Base-by-base conservation (phyloP, 2,113 vertebrate genomes). In the Lasiurus cinereus region DNA sequence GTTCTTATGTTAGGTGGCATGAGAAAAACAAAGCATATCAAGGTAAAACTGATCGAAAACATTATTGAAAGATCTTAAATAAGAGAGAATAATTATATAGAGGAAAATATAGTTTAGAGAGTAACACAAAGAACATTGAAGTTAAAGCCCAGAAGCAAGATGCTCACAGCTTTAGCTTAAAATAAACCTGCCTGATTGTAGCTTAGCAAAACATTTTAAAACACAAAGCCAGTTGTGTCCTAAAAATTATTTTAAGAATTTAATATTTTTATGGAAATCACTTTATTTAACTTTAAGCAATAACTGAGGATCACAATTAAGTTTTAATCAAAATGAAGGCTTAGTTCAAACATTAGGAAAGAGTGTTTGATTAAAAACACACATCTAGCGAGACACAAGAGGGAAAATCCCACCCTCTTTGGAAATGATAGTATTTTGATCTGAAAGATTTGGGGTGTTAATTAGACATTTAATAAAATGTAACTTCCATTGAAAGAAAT, bases 221-320 rank as follows among this genome's bases (percentile, higher is more conserved):
- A 93, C 70, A 74, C 92, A 11, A 94, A 93, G 95, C 88, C 93
- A 95, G 62, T 94, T 97, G 72, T 96, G 96, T 98, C 97, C 97
- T 97, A 83, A 98, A 97, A 97, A 95, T 97, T 98, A 93, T 98
- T 98, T 98, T 96, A 97, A 98, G 97, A 98, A 97, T 98, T 98
- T 97, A 98, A 94, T 98, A 98, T 97, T 98, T 98, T 95, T 93
- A 97, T 98, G 96, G 83, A 98, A 98, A 97, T 98, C 97, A 98
- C 98, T 98, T 98, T 97, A 98, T 98, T 98, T 98, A 98, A 98
- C 98, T 98, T 98, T 98, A 98, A 98, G 98, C 98, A 98, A 98
- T 98, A 98, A 98, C 95, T 97, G 98, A 79, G 88, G 95, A 96
- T 98, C 76, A 91, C 97, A 97, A 87, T 98, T 98, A 97, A 96